A percentile compares a stretch with the other conserved stretches of the same genome.
Evolutionary conservation across 1,140 invertebrate species (phyloP).

Genomic region (Ridgeia piscesae): DNA sequence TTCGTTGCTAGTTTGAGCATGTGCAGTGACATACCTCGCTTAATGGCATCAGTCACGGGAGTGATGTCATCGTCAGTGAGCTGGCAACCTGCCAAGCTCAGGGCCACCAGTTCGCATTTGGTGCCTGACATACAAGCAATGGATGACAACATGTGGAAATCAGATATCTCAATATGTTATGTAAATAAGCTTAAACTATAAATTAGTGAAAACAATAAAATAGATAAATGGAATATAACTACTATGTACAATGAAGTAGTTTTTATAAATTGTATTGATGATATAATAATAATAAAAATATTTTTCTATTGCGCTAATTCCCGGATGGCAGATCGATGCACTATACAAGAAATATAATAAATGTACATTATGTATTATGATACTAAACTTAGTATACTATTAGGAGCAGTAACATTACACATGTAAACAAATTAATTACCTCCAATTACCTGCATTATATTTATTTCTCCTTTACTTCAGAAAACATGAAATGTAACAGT

Average conservation of each 20-base stretch:
- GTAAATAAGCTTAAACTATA: no score
- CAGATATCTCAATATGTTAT: not conserved
- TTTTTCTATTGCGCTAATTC: no score
- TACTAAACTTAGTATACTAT: not conserved
- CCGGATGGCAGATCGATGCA: no score
- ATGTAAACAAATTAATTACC: not conserved
- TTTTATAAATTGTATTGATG: no score
- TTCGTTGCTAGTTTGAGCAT: conserved; percentile 49
- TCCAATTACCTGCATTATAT: not conserved
- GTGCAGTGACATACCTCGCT: conserved; percentile 37
- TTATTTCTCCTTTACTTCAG: not conserved
- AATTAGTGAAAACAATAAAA: no score
- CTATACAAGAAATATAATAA: no score
- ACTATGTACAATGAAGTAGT: no score
- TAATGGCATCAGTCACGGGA: conserved; percentile 37
- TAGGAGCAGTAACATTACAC: not conserved
- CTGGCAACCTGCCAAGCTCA: conserved; percentile 44
- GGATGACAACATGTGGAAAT: not conserved
- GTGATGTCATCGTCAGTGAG: conserved; percentile 41
- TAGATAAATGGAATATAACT: no score
- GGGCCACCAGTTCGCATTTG: conserved; percentile 29
- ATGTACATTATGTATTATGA: no score
- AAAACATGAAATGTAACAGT: not conserved
- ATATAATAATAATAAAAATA: no score
- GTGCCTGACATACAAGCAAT: not conserved